Base-by-base conservation (phyloP, 2,888 invertebrate species). In the Diloba caeruleocephala region DNA sequence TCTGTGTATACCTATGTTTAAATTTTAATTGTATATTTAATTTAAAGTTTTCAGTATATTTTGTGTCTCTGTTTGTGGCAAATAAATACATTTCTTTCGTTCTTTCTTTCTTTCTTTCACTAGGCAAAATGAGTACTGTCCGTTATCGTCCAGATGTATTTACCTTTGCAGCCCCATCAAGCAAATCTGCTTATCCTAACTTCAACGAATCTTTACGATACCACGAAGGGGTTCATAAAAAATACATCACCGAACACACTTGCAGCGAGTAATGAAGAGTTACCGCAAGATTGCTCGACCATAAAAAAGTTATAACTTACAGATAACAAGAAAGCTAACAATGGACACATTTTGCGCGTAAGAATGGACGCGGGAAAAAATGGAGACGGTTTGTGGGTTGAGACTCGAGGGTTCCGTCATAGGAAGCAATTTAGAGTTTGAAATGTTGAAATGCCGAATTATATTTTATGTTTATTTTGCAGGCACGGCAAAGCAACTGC, bases 281-380 rank as follows among this genome's bases (percentile, higher is more conserved):
- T 55, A 42, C 48, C 36, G 41, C 37, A 44, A 71, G 71, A 71
- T 73, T 61, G 67, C 67, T 51, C 51, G 38, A 64, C 70, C 66
- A 68, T 76, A 74, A 72, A 75, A 76, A 54, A 57, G 65, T 70
- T 70, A 72, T 72, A 75, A 71, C 65, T 60, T 50, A 44, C 34
- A 71, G 75, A 75, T 75, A 74, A 76, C 71, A 73, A 74, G 74
- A 65, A 60, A 72, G 49, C 43, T 59, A 63, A 74, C 75, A 75
- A 76, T 67, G 46, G 50, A 54, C 53, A 54, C 48, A 48, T 51
- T 36, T 12, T 13, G n/a, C 28, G 44, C 31, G 41, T 37, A 36
- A 52, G 43, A 52, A 44, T 25, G 42, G 28, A 33, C 26, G 26
- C 2, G 17, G 28, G 36, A 51, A 44, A 56, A 37, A 56, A 44